These are phyloP conservation scores for Heliconius erato DNA, from an alignment of 2,888 invertebrate species.

Conservation along the genomic window DNA sequence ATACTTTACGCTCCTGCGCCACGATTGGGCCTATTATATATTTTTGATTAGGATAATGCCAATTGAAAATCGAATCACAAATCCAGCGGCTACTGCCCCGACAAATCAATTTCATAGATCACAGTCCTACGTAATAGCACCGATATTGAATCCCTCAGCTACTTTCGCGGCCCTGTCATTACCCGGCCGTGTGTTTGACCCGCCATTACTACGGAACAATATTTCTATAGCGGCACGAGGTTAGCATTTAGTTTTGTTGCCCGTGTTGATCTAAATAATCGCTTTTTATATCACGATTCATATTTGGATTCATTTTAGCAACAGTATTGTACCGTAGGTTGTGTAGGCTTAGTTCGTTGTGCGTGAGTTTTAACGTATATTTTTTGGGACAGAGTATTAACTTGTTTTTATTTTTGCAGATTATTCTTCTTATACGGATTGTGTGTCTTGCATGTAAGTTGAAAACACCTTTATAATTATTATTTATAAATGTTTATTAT, in stretches of 20 bases:
- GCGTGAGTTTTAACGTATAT: slow-evolving; percentile 53
- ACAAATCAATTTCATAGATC: slow-evolving; percentile 65
- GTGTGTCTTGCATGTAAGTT: slow-evolving; percentile 58
- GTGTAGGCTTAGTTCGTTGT: slow-evolving; percentile 12
- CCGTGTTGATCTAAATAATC: slow-evolving; percentile 53
- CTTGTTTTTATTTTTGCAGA: slow-evolving; percentile 63
- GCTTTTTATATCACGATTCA: slow-evolving; percentile 67
- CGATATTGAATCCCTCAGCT: slow-evolving; percentile 66
- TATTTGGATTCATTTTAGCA: slow-evolving; percentile 55
- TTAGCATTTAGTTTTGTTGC: slow-evolving; percentile 66
- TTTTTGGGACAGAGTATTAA: neutral
- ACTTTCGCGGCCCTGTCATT: slow-evolving; percentile 75
- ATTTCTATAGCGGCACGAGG: slow-evolving; percentile 60
- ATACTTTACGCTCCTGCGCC: too few relatives aligned
- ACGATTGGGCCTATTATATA: slow-evolving; percentile 37
- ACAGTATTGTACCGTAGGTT: slow-evolving; percentile 32
- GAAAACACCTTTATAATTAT: neutral
- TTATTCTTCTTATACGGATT: slow-evolving; percentile 70
- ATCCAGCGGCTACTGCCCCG: slow-evolving; percentile 64
- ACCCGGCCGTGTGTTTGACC: slow-evolving; percentile 80
- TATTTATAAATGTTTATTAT: neutral
- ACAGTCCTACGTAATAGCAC: slow-evolving; percentile 54
- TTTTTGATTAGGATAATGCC: slow-evolving; percentile 49
- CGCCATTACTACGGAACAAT: slow-evolving; percentile 64
- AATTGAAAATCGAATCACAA: slow-evolving; percentile 63